Percentiles rank a stretch among this genome's conserved stretches.
Evolutionary conservation across 2,797 vertebrate species (phyloP).

Genomic region (Cryptoblepharus egeriae): DNA sequence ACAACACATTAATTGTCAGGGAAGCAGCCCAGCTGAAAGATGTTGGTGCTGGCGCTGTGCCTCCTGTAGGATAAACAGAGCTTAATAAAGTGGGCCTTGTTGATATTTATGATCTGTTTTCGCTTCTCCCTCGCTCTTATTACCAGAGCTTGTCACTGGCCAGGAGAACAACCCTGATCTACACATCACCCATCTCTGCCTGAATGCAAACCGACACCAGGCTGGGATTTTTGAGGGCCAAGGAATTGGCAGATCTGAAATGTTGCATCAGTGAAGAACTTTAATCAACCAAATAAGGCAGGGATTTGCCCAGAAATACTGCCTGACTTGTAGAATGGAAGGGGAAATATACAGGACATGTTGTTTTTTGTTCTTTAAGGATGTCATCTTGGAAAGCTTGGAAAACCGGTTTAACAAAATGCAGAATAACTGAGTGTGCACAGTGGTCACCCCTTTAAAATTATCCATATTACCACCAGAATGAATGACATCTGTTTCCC

Average conservation of each 20-base stretch:
- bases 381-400: too few relatives aligned
- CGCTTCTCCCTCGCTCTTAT: not conserved
- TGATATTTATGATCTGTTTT: not conserved
- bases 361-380: too few relatives aligned
- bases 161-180: not conserved
- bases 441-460: too few relatives aligned
- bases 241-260: not conserved
- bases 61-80: not conserved
- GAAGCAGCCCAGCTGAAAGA: fast-evolving
- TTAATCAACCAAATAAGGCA: not conserved
- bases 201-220: too few relatives aligned
- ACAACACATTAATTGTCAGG: not conserved
- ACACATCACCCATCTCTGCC: not conserved
- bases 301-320: not conserved
- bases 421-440: too few relatives aligned
- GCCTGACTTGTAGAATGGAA: not conserved
- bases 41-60: too few relatives aligned
- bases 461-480: too few relatives aligned
- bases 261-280: not conserved
- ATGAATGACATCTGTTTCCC: too few relatives aligned
- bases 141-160: not conserved
- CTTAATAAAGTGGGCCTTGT: not conserved
- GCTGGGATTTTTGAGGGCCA: not conserved
- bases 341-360: not conserved
- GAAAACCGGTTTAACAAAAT: too few relatives aligned